These are phyloP conservation scores for Drosophila crucigera DNA, from an alignment of 2,888 invertebrate species.

Conservation along the genomic window DNA sequence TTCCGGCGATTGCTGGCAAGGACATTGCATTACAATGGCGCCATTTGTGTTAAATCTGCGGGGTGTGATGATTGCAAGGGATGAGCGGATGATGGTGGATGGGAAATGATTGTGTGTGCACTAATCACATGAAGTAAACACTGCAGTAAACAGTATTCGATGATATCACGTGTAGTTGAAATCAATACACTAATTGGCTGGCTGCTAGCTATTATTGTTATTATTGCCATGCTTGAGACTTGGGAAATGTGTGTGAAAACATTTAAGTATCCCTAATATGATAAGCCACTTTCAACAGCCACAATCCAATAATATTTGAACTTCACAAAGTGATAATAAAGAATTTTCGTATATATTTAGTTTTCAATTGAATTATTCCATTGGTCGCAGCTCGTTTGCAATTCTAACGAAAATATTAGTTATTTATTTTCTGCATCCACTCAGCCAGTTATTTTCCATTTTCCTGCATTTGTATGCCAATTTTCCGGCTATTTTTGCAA, in stretches of 20 bases:
- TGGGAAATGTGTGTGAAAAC: background rate
- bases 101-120: background rate
- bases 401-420: conserved; percentile 52
- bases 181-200: conserved; percentile 40
- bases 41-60: conserved; percentile 10
- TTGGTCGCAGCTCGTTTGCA: conserved; percentile 29
- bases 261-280: background rate
- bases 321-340: background rate
- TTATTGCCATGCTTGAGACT: background rate
- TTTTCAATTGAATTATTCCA: conserved; percentile 19
- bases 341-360: background rate
- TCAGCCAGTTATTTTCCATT: conserved; percentile 24
- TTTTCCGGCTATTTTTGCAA: conserved; percentile 47
- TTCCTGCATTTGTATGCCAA: conserved; percentile 2
- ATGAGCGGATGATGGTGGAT: background rate
- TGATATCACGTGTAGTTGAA: conserved; percentile 2
- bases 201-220: conserved; percentile 11
- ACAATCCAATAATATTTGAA: background rate
- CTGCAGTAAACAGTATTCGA: conserved; percentile 4
- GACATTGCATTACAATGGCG: conserved; percentile 24
- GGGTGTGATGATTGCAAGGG: background rate
- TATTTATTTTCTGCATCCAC: conserved; percentile 25
- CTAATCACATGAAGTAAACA: conserved; percentile 25
- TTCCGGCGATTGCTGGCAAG: conserved; percentile 28
- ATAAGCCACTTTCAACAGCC: background rate